Evolutionary conservation across 1,140 invertebrate genomes (phyloP), one percentile per base, ranked within the genome.

Genomic region (Druon quercuslanigerum): DNA sequence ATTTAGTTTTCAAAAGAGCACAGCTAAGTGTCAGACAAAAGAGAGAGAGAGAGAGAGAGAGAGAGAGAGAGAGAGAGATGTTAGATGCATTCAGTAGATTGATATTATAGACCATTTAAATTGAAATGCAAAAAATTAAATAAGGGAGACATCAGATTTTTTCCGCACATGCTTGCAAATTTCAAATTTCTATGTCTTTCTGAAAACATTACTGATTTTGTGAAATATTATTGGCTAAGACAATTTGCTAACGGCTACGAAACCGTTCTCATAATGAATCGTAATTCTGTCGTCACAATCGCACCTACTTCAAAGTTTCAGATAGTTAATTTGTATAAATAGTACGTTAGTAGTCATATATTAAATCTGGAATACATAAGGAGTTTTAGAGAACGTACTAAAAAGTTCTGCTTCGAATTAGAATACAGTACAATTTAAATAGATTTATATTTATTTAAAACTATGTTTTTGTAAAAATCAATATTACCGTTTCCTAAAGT

Each of bases 191-290:
- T 66, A 3, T 25, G 20, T 25, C 20, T 25, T 25, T 25, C 20
- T 25, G 57, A 25, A 40, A 66, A 66, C 57, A 13, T 13, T 60
- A 33, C 19, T 20, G 11, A 66, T 66, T 66, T 66, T 66, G 57
- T 66, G 57, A 66, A 66, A 66, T 66, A 66, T 40, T 66, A 20
- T 33, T 66, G 25, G n/a, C 20, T 8, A 14, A 66, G n/a, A 40
- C 33, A 46, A 66, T 40, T 46, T 66, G 6, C 25, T 33, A 14
- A 40, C 46, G 16, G 33, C 60, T 16, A 3, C 33, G 7, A n/a
- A 66, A 33, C 13, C 1, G 40, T 66, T 66, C 60, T 40, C 33
- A 66, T 66, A 66, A 66, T 40, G 14, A 25, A n/a, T 66, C 60
- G 16, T 66, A n/a, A 25, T 14, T 46, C 40, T 66, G 46, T 66